Evolutionary conservation across 2,797 vertebrate species (phyloP).

Genomic region (Eutrigla gurnardus): DNA sequence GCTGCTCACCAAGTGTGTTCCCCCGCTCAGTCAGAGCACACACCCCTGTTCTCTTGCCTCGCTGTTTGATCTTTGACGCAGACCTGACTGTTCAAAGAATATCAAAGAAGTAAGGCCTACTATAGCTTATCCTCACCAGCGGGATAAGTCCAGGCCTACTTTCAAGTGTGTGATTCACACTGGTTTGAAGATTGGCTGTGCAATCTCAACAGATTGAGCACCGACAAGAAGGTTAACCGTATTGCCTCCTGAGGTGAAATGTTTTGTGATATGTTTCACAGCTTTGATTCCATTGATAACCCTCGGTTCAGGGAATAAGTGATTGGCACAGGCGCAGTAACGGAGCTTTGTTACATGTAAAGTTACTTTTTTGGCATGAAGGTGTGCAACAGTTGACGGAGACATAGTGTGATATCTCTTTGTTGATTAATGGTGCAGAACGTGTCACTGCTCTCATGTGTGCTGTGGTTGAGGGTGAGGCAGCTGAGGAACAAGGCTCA

Average conservation of each 20-base stretch:
- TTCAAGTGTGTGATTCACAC: constrained; percentile 36
- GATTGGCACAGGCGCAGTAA: constrained; percentile 4
- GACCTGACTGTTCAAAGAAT: constrained; percentile 48
- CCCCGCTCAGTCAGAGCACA: constrained; percentile 54
- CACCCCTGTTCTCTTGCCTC: constrained; percentile 34
- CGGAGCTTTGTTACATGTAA: background rate
- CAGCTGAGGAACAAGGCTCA: background rate
- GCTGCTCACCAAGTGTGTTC: constrained; percentile 68
- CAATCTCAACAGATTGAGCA: background rate
- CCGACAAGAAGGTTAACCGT: background rate
- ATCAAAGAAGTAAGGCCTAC: constrained; percentile 44
- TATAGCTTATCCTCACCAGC: constrained; percentile 41
- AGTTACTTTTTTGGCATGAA: constrained; percentile 20
- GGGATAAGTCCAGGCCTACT: constrained; percentile 38
- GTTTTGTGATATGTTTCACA: constrained; percentile 3
- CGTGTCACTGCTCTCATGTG: constrained; percentile 32
- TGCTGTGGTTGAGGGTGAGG: constrained; percentile 12
- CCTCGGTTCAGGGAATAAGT: background rate
- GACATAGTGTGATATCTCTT: background rate
- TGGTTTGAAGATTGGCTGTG: constrained; percentile 7
- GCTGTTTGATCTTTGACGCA: constrained; percentile 74
- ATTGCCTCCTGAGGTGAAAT: background rate
- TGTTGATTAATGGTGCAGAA: constrained; percentile 35
- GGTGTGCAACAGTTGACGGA: constrained; percentile 12
- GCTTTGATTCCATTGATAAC: background rate